These are phyloP conservation scores for Eidolon dupreanum DNA, from an alignment of 2,797 vertebrate genomes.

Conservation along the genomic window DNA sequence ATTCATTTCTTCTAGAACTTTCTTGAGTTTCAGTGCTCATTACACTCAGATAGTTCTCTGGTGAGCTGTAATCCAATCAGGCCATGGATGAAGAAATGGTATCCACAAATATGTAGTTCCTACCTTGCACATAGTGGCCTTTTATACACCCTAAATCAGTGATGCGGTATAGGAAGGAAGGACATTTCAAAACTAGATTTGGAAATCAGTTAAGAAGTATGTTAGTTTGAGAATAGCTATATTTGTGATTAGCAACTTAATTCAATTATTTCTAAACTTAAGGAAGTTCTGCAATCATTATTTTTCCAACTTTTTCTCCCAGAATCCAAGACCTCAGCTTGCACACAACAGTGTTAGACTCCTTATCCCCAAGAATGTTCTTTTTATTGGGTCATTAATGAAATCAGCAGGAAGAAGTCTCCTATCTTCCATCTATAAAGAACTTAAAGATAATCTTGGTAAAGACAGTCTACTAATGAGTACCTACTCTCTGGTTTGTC, in stretches of 20 bases:
- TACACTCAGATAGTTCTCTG: background rate
- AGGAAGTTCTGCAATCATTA: background rate
- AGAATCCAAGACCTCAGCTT: background rate
- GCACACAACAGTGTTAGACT: background rate
- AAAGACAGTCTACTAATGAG: background rate
- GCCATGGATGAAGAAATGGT: background rate
- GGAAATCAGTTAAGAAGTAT: background rate
- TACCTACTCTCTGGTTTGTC: background rate
- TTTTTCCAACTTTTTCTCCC: background rate
- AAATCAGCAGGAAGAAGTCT: background rate
- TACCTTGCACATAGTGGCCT: background rate
- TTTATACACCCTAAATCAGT: background rate
- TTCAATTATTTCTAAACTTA: background rate
- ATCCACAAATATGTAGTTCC: background rate
- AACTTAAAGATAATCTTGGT: background rate
- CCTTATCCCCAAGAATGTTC: background rate
- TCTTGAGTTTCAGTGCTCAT: background rate
- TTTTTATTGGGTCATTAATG: background rate
- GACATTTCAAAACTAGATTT: background rate
- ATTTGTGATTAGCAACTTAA: background rate
- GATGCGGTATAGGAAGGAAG: background rate
- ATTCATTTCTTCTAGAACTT: background rate
- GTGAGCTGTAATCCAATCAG: background rate
- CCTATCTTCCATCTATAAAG: background rate
- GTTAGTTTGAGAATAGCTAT: background rate